Conservation (phyloP, 2,888 invertebrate genomes). For the Ormyrus rosae region DNA sequence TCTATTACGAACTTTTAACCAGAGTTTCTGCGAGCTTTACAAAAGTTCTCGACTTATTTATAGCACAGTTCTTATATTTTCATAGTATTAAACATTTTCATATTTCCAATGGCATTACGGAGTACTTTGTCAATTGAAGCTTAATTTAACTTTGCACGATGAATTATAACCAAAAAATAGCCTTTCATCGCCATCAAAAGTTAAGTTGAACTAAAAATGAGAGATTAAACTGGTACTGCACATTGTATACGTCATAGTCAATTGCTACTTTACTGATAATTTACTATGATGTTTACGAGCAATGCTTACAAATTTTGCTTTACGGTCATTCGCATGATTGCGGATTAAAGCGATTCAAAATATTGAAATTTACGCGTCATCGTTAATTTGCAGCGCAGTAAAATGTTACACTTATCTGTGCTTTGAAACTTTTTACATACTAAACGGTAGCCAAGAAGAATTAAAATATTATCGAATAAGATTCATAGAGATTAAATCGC, state of each 20-base stretch:
- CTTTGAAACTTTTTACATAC: too few species aligned
- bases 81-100: too few species aligned
- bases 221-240: not conserved
- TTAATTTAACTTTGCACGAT: not conserved
- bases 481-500: too few species aligned
- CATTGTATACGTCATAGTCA: conserved; percentile 28
- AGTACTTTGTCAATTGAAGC: not conserved
- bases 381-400: not conserved
- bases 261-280: conserved; percentile 25
- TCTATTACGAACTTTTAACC: conserved; percentile 1
- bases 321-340: conserved; percentile 1
- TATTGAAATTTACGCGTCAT: conserved; percentile 17
- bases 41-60: too few species aligned
- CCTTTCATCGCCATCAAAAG: conserved; percentile 28
- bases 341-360: not conserved
- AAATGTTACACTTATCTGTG: too few species aligned
- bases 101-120: too few species aligned
- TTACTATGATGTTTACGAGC: not conserved
- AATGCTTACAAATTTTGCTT: conserved; percentile 23
- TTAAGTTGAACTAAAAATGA: not conserved
- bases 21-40: not conserved
- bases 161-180: conserved; percentile 12
- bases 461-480: too few species aligned
- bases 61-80: too few species aligned
- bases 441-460: too few species aligned